Conservation (phyloP, 2,888 invertebrate species). For the Phymatocera aterrima region DNA sequence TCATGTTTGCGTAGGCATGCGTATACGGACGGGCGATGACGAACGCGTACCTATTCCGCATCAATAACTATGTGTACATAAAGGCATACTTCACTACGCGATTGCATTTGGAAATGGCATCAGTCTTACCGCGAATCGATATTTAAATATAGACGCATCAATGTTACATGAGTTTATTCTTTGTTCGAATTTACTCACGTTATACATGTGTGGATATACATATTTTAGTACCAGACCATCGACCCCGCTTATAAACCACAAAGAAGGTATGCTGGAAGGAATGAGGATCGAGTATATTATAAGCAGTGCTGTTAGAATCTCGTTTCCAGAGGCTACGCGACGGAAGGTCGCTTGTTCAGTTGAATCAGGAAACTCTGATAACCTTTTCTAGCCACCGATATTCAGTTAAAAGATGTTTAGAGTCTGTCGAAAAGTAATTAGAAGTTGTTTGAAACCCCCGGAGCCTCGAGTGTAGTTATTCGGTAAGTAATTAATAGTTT, state of each 20-base stretch:
- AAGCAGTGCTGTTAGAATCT: not conserved
- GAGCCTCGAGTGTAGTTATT: not conserved
- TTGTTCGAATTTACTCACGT: not conserved
- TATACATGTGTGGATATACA: not conserved
- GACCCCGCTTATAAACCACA: not conserved
- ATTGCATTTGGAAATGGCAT: conserved; percentile 11
- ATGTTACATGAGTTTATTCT: not conserved
- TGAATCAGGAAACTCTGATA: not conserved
- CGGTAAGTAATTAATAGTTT: not conserved
- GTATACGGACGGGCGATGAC: conserved; percentile 8
- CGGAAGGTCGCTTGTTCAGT: not conserved
- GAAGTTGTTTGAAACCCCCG: not conserved
- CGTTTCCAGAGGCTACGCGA: not conserved
- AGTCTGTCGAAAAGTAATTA: not conserved
- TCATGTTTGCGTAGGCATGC: conserved; percentile 43
- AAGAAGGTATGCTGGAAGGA: not conserved
- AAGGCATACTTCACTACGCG: not conserved
- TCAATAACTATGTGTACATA: conserved; percentile 14
- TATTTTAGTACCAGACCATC: not conserved
- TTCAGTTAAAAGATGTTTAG: not conserved
- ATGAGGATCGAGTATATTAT: not conserved
- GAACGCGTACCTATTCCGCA: conserved; percentile 9
- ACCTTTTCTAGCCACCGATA: not conserved
- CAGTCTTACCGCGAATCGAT: conserved; percentile 12
- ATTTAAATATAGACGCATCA: conserved; percentile 29